Base-by-base conservation (phyloP, 2,888 invertebrate species). In the Microctonus aethiopoides region DNA sequence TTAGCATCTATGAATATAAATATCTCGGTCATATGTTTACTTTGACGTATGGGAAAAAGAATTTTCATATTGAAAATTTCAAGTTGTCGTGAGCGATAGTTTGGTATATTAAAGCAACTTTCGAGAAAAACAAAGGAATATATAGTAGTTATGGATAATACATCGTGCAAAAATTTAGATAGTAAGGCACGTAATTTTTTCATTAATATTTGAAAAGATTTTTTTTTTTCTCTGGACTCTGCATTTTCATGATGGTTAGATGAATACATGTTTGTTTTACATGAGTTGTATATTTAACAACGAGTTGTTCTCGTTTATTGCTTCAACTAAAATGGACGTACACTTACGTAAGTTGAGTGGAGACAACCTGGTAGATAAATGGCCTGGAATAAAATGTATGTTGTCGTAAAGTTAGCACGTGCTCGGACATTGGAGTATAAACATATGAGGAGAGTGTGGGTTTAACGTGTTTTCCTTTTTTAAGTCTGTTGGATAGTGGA, bases 11-110 rank as follows among this genome's bases (percentile, higher is more conserved):
- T 41, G 24, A 41, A 61, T 61, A 59, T 46, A 54, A 54, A 54
- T 61, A 61, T 61, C n/a, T 61, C 41, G 24, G 59, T 34, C 36
- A 20, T 32, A 60, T 52, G 60, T 36, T 51, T 32, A 29, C 51
- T 51, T 20, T 32, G 0, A 32, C 7, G 22, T 67, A 32, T 32
- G 32, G n/a, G 39, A 51, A 29, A 59, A 34, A 32, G 51, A 26
- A 56, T 57, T 66, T 41, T 54, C 2, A 39, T 56, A 66, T 56
- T 57, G 24, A 52, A 64, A 64, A 46, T 16, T 34, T 13, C 7
- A 57, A 32, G n/a, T 57, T 13, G 39, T 13, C 39, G n/a, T n/a
- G n/a, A n/a, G n/a, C n/a, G n/a, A n/a, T n/a, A n/a, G n/a, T n/a
- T n/a, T n/a, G n/a, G n/a, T n/a, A n/a, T n/a, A n/a, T n/a, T n/a